These are phyloP conservation scores for Sycophaga agraensis DNA, from an alignment of 1,140 invertebrate genomes.

Conservation along the genomic window DNA sequence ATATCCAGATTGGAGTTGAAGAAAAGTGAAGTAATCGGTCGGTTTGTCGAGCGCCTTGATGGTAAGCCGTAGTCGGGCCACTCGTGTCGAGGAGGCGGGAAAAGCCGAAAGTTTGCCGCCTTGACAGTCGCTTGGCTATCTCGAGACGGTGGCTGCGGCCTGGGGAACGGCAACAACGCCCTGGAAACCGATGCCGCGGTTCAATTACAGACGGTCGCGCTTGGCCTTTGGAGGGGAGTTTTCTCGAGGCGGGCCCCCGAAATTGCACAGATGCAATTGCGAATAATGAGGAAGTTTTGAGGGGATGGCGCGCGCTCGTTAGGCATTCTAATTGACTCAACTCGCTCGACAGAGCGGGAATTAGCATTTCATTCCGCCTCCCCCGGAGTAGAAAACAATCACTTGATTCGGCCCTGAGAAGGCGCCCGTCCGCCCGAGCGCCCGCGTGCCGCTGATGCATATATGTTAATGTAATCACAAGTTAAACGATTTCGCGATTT, in stretches of 20 bases:
- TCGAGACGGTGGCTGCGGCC: too few species aligned
- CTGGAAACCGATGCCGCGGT: constrained; percentile 23
- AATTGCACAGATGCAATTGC: constrained; percentile 16
- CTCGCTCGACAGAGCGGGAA: neutral
- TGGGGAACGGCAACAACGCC: too few species aligned
- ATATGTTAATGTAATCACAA: constrained; percentile 26
- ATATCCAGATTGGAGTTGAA: too few species aligned
- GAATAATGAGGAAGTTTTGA: constrained; percentile 28
- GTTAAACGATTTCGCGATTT: constrained; percentile 10
- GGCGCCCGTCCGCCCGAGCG: neutral
- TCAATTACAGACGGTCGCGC: constrained; percentile 24
- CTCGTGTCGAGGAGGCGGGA: too few species aligned
- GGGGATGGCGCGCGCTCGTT: constrained; percentile 15
- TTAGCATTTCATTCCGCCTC: constrained; percentile 20
- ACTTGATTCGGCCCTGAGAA: too few species aligned
- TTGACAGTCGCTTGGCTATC: too few species aligned
- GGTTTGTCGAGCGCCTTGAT: too few species aligned
- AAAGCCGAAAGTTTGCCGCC: constrained; percentile 26
- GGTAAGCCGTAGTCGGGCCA: too few species aligned
- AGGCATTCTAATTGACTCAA: constrained; percentile 29
- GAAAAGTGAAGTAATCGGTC: too few species aligned
- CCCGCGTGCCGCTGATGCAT: constrained; percentile 16
- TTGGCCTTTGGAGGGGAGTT: constrained; percentile 11
- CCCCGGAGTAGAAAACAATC: constrained; percentile 21
- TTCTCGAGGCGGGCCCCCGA: constrained; percentile 8